These are phyloP conservation scores for Celastrina argiolus DNA, from an alignment of 2,888 invertebrate species.

Conservation along the genomic window DNA sequence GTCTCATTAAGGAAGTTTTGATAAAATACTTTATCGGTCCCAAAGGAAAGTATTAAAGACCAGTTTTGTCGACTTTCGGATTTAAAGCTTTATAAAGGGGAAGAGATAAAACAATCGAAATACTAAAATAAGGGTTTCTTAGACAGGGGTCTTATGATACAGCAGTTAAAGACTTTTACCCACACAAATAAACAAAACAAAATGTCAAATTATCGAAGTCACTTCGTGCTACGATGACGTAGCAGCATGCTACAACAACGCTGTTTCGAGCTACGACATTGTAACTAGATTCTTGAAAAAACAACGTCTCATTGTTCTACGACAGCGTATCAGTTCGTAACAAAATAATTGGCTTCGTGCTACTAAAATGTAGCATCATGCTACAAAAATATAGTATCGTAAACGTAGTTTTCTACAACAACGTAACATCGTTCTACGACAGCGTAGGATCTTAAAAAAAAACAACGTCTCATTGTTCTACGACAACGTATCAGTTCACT, in stretches of 20 bases:
- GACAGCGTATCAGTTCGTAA: not conserved
- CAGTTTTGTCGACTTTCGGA: not conserved
- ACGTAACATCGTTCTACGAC: not conserved
- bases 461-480: not conserved
- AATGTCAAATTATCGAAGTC: not conserved
- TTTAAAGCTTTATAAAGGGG: not conserved
- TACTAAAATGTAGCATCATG: not conserved
- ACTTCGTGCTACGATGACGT: not conserved
- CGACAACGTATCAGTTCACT: not conserved
- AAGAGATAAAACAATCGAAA: conserved; percentile 8
- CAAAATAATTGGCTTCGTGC: too few relatives aligned
- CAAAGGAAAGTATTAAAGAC: conserved; percentile 5
- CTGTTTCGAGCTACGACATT: too few relatives aligned
- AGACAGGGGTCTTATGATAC: not conserved
- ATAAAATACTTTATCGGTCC: conserved; percentile 4
- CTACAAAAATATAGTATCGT: not conserved
- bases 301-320: not conserved
- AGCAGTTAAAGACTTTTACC: not conserved
- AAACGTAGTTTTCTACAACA: too few relatives aligned
- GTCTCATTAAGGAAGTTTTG: not conserved
- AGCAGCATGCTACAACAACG: not conserved
- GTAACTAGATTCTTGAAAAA: not conserved
- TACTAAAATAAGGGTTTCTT: not conserved
- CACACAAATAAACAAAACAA: not conserved
- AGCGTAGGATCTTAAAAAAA: too few relatives aligned